phyloP scores from a whole-genome alignment of 2,113 vertebrate species.

The Larimichthys polyactis region DNA sequence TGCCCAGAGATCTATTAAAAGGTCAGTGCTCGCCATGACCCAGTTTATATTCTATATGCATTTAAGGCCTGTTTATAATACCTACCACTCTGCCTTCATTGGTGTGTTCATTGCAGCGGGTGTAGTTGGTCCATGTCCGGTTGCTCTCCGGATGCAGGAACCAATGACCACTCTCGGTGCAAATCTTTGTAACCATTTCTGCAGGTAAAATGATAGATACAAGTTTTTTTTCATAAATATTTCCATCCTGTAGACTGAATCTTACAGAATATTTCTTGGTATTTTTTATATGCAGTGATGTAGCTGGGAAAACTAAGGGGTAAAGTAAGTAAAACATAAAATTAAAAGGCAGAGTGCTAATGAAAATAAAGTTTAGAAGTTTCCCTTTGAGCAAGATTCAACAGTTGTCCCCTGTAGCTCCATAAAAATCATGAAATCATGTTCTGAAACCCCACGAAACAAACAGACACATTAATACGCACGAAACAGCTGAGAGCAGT shows the following conservation, averaged over 20 bases:
- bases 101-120: slow-evolving; percentile 89
- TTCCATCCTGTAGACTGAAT: background rate
- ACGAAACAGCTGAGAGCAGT: background rate
- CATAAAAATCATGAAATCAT: background rate
- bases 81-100: slow-evolving; percentile 90
- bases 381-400: background rate
- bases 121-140: slow-evolving; percentile 96
- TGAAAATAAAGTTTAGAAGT: background rate
- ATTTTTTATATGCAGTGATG: background rate
- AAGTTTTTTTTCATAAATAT: background rate
- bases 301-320: background rate
- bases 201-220: slow-evolving; percentile 24
- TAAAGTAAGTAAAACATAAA: background rate
- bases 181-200: slow-evolving; percentile 97
- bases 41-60: background rate
- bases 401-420: background rate
- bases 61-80: background rate
- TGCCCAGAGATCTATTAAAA: background rate
- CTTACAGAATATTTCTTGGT: background rate
- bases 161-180: slow-evolving; percentile 91
- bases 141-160: slow-evolving; percentile 95
- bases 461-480: background rate
- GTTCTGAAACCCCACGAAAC: background rate
- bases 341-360: background rate
- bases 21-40: background rate